Percentiles rank a stretch among this genome's conserved stretches.
Conservation (phyloP, 2,888 invertebrate species). For the Smittia sp. region DNA sequence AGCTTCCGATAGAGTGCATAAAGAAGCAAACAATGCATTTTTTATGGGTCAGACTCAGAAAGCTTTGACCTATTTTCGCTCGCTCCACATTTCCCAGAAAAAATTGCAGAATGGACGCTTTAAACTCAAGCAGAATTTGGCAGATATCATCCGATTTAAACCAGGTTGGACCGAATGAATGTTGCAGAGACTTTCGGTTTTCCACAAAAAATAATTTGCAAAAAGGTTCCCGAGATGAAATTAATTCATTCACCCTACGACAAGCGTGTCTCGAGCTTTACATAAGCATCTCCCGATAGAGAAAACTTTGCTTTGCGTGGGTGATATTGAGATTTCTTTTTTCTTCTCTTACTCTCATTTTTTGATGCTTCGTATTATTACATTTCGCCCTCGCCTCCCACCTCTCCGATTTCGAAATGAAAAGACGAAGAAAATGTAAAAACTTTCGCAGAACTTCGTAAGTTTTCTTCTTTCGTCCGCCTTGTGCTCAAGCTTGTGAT, state of each 20-base stretch:
- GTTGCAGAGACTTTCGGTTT: no score
- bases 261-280: not conserved
- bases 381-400: not conserved
- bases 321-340: not conserved
- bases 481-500: not conserved
- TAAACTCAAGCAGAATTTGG: no score
- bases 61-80: not conserved
- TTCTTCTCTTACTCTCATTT: not conserved
- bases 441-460: not conserved
- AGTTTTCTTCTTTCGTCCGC: not conserved
- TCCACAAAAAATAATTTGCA: no score
- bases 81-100: not conserved
- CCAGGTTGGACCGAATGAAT: no score
- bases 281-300: not conserved
- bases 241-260: not conserved
- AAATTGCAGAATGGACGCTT: not conserved
- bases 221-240: no score
- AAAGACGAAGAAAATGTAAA: constrained; percentile 2
- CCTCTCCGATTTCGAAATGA: not conserved
- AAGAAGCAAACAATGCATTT: not conserved
- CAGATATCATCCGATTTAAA: no score
- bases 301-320: constrained; percentile 7
- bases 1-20: not conserved
- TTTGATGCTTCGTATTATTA: constrained; percentile 35
- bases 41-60: not conserved